Evolutionary conservation across 1,140 invertebrate species (phyloP).

Genomic region (Leucophenga varia): DNA sequence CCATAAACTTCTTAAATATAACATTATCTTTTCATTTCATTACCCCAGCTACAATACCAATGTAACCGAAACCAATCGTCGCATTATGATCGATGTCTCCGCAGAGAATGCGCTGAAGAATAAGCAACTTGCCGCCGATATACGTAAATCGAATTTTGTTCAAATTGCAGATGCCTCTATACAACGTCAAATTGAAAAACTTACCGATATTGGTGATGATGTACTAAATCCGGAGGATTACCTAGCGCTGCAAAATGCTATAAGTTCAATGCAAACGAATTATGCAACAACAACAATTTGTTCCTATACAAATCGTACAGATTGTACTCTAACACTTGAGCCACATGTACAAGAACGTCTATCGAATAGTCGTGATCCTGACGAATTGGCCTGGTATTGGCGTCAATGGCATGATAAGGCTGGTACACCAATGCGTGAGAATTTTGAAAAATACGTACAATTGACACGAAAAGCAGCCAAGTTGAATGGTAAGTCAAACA

Average conservation of each 20-base stretch:
- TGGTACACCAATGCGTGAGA: conserved; percentile 68
- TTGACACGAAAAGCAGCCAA: conserved; percentile 77
- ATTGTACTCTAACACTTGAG: conserved; percentile 76
- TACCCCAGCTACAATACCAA: conserved; percentile 51
- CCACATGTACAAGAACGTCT: conserved; percentile 75
- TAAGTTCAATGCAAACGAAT: conserved; percentile 74
- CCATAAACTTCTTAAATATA: no score
- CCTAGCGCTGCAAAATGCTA: conserved; percentile 63
- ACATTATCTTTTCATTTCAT: no score
- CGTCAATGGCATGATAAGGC: conserved; percentile 71
- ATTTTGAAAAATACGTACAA: conserved; percentile 72
- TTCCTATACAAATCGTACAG: conserved; percentile 66
- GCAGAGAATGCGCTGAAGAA: conserved; percentile 32
- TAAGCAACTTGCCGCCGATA: conserved; percentile 29
- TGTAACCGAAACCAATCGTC: conserved; percentile 41
- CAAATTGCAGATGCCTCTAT: conserved; percentile 29
- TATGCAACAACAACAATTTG: conserved; percentile 81
- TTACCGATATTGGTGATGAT: conserved; percentile 34
- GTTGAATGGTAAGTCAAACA: conserved; percentile 70
- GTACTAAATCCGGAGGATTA: conserved; percentile 32
- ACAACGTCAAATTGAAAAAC: conserved; percentile 32
- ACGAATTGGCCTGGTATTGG: conserved; percentile 76
- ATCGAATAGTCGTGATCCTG: conserved; percentile 67
- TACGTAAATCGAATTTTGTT: conserved; percentile 23
- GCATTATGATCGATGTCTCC: conserved; percentile 34